Evolutionary conservation across 2,113 vertebrate genomes (phyloP).

Genomic region (Sapajus apella): DNA sequence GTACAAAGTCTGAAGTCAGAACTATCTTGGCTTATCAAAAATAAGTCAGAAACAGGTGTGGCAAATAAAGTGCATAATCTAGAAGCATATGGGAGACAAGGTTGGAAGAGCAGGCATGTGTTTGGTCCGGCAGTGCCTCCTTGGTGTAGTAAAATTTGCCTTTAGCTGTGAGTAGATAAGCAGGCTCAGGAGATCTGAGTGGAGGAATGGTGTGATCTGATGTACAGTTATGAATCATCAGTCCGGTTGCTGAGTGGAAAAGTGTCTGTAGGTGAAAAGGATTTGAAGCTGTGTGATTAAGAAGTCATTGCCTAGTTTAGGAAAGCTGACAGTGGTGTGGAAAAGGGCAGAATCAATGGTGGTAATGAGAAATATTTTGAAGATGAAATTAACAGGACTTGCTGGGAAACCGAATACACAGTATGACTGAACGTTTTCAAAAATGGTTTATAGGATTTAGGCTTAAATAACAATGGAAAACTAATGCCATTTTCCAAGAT

Average conservation of each 20-base stretch:
- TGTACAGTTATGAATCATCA: background rate
- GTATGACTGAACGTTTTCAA: background rate
- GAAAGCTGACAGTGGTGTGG: background rate
- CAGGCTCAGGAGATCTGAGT: background rate
- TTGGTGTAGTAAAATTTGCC: background rate
- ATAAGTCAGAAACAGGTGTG: background rate
- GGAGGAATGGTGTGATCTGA: background rate
- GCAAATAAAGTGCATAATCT: background rate
- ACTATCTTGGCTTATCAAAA: background rate
- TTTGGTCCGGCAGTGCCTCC: background rate
- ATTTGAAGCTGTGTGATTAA: background rate
- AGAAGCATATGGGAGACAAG: background rate
- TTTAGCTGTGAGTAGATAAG: background rate
- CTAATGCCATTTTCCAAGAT: background rate
- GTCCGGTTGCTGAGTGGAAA: background rate
- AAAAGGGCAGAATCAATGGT: background rate
- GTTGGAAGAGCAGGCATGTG: background rate
- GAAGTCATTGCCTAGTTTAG: background rate
- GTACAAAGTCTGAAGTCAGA: background rate
- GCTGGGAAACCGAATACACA: background rate
- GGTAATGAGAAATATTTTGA: background rate
- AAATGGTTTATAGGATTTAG: background rate
- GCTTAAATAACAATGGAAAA: background rate
- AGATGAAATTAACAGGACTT: background rate
- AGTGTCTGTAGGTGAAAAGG: background rate